phyloP scores from a whole-genome alignment of 2,113 vertebrate genomes.

The Pterocles orientalis region DNA sequence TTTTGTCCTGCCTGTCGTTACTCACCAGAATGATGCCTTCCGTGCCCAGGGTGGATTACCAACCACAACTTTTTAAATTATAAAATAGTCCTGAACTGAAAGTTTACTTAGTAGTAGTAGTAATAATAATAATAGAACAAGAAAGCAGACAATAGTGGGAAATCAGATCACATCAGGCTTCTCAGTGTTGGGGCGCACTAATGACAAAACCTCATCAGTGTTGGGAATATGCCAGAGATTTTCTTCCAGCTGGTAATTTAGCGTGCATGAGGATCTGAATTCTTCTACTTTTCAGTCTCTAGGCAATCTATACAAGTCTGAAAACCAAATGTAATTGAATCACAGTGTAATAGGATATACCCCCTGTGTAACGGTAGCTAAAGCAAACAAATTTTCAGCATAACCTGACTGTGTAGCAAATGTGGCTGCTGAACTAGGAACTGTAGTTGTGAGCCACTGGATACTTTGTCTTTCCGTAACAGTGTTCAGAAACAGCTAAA shows the following conservation, averaged over 20 bases:
- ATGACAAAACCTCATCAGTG: neutral
- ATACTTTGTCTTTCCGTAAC: constrained; percentile 32
- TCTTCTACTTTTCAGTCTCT: constrained; percentile 38
- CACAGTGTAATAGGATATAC: constrained; percentile 17
- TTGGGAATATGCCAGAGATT: neutral
- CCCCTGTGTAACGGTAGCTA: constrained; percentile 14
- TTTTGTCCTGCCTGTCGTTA: neutral
- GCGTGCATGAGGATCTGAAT: neutral
- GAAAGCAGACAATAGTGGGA: neutral
- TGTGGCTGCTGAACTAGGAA: neutral
- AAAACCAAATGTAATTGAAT: constrained; percentile 45
- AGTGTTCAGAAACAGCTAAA: constrained; percentile 54
- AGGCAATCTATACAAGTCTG: constrained; percentile 8
- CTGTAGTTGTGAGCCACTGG: neutral
- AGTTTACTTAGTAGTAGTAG: neutral
- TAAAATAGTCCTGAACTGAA: neutral
- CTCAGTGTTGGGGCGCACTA: neutral
- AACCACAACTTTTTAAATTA: neutral
- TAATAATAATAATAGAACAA: neutral
- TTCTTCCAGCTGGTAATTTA: neutral
- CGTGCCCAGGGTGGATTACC: neutral
- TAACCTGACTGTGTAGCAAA: neutral
- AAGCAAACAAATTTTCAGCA: constrained; percentile 24
- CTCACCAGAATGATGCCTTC: neutral
- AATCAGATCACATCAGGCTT: neutral